Evolutionary conservation across 2,113 vertebrate genomes (phyloP).

Genomic region (Salminus brasiliensis): DNA sequence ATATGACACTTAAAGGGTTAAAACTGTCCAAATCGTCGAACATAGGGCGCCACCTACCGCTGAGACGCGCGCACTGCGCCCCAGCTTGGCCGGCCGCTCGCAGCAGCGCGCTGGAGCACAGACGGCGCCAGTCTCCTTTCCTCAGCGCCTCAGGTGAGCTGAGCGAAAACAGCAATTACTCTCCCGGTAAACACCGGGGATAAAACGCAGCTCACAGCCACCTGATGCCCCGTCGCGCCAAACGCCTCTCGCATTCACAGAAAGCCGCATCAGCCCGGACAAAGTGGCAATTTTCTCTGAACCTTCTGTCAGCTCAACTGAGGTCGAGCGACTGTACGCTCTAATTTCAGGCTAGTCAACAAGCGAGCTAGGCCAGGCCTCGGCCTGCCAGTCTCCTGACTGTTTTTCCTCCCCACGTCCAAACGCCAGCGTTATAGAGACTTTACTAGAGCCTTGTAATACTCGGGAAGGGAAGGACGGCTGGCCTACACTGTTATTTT

Average conservation of each 20-base stretch:
- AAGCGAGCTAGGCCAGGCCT: slow-evolving; percentile 13
- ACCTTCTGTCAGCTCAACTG: slow-evolving; percentile 45
- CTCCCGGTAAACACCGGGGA: slow-evolving; percentile 71
- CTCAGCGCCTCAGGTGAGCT: slow-evolving; percentile 69
- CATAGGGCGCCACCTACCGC: slow-evolving; percentile 42
- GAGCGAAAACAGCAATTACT: slow-evolving; percentile 82
- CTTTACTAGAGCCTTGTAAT: slow-evolving; percentile 31
- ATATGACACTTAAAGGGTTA: too few species aligned
- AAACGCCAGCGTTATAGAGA: slow-evolving; percentile 23
- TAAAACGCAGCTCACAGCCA: slow-evolving; percentile 65
- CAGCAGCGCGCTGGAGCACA: slow-evolving; percentile 56
- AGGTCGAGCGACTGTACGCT: slow-evolving; percentile 32
- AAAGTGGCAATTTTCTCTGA: slow-evolving; percentile 54
- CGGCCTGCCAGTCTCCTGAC: neutral
- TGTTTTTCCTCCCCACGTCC: neutral
- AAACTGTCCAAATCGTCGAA: neutral
- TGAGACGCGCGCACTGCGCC: slow-evolving; percentile 22
- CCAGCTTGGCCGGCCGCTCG: slow-evolving; percentile 3
- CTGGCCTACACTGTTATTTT: slow-evolving; percentile 24
- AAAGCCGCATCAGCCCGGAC: slow-evolving; percentile 40
- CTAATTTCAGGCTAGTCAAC: slow-evolving; percentile 34
- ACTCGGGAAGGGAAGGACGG: neutral
- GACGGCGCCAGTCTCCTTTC: slow-evolving; percentile 76
- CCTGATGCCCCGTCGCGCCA: slow-evolving; percentile 67
- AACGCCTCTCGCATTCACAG: slow-evolving; percentile 66